Evolutionary conservation across 2,113 vertebrate species (phyloP).

Genomic region (Zootoca vivipara): DNA sequence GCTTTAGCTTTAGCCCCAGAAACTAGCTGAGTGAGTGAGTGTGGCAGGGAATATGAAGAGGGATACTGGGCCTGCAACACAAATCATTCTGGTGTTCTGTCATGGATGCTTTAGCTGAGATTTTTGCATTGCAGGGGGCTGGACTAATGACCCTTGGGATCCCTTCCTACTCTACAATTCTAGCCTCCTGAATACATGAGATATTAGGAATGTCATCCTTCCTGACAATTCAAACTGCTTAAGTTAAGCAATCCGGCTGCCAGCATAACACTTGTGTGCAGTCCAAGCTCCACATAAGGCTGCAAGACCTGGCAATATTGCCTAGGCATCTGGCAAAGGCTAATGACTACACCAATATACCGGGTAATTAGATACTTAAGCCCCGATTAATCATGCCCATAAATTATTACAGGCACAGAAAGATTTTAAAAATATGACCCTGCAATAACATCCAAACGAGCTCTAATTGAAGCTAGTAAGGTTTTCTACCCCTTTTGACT

Average conservation of each 20-base stretch:
- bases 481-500: constrained; percentile 34
- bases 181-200: neutral
- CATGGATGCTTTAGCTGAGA: neutral
- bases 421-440: constrained; percentile 43
- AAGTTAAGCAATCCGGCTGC: neutral
- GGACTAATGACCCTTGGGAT: too few species aligned
- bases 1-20: neutral
- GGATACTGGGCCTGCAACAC: too few species aligned
- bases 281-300: neutral
- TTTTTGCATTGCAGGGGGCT: neutral
- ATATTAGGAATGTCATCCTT: neutral
- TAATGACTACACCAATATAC: constrained; percentile 28
- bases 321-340: constrained; percentile 20
- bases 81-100: too few species aligned
- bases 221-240: neutral
- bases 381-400: constrained; percentile 45
- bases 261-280: neutral
- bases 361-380: constrained; percentile 45
- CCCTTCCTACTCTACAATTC: neutral
- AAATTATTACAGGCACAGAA: constrained; percentile 36
- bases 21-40: neutral
- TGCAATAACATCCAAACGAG: constrained; percentile 45
- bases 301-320: constrained; percentile 30
- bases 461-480: constrained; percentile 31
- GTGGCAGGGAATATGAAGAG: neutral